These are phyloP conservation scores for Anticlea derivata DNA, from an alignment of 2,888 invertebrate species.

Conservation along the genomic window DNA sequence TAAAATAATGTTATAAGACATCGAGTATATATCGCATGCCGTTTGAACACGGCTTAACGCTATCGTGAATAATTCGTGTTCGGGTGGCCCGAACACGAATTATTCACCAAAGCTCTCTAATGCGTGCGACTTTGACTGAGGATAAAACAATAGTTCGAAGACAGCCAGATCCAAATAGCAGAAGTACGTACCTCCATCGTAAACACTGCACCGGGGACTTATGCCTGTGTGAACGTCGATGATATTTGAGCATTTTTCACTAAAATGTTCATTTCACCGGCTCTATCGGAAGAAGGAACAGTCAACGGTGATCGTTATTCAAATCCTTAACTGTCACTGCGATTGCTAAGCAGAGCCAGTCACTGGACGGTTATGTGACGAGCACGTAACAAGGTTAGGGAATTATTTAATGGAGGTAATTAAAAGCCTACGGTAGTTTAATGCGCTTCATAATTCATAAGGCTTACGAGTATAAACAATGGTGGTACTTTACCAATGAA, in stretches of 20 bases:
- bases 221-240: slow-evolving; percentile 79
- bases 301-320: slow-evolving; percentile 46
- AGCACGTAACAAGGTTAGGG: slow-evolving; percentile 44
- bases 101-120: no score
- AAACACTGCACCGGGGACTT: slow-evolving; percentile 79
- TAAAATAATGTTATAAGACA: no score
- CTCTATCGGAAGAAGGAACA: slow-evolving; percentile 40
- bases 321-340: slow-evolving; percentile 43
- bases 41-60: no score
- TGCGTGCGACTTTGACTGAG: no score
- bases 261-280: slow-evolving; percentile 80
- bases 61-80: no score
- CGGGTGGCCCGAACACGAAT: no score
- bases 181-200: slow-evolving; percentile 72
- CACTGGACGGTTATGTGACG: slow-evolving; percentile 44
- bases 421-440: slow-evolving; percentile 44
- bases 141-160: no score
- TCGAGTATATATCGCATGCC: no score
- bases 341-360: slow-evolving; percentile 35
- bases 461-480: slow-evolving; percentile 11
- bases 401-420: slow-evolving; percentile 43
- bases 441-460: slow-evolving; percentile 11
- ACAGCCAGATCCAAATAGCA: background rate
- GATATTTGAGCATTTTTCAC: slow-evolving; percentile 82
- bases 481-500: slow-evolving; percentile 19